Base-by-base conservation (phyloP, 2,888 invertebrate genomes). In the Tolmerus cingulatus region DNA sequence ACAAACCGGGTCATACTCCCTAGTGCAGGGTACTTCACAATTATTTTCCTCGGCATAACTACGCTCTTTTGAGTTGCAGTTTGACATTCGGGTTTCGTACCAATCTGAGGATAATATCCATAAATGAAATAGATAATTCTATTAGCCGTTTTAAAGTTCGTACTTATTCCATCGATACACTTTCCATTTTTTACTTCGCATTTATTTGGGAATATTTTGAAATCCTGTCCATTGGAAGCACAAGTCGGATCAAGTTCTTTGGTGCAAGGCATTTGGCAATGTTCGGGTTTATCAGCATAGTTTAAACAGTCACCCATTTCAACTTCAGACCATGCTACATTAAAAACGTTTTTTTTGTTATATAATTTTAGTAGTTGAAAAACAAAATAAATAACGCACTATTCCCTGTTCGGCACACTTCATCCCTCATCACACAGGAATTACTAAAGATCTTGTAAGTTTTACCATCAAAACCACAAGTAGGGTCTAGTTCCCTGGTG, bases 391-490 rank as follows among this genome's bases (percentile, higher is more conserved):
- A 19, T 8, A 77, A 40, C 40, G 19, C 7, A 76, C 76, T 37
- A 7, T 55, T 19, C n/a, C 34, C 27, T 12, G 43, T 5, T n/a
- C 30, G 5, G 76, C 88, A 88, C 34, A 86, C 37, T 12, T 14
- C 40, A 55, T 84, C 8, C 14, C 34, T 30, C 57, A 82, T 43
- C 19, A 27, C 43, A 79, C 87, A 88, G 3, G 27, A 14, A 74
- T 87, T 88, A 7, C 55, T 55, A 37, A 87, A 87, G 16, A 86
- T 19, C 40, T 84, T 43, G 40, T 74, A 87, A 4, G 34, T 34
- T 30, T 87, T 51, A 51, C 88, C 88, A 84, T 88, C 55, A 79
- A 12, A 87, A 5, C 78, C 87, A 84, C 88, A 88, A 16, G 34
- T 66, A 23, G 66, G 27, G 12, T 66, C 23, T 9, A 66, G 1